Evolutionary conservation across 30 jellyfish, hydroid and myxozoan genomes (phyloP), one percentile per base, ranked within the genome.

Genomic region (Turritopsis rubra): DNA sequence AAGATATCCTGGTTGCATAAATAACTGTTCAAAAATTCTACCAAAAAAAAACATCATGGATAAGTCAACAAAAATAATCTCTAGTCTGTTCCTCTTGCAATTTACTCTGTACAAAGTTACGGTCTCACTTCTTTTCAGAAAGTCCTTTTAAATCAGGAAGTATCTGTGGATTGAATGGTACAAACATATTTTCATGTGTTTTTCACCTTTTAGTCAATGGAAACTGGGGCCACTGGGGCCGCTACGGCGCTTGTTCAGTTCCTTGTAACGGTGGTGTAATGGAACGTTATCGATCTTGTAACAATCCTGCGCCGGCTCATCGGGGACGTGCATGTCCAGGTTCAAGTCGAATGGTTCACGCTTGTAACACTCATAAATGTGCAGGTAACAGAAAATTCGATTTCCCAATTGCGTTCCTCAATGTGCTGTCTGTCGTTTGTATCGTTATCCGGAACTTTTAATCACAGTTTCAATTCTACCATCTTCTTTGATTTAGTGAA

Each of bases 401-500:
- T 41, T n/a, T n/a, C n/a, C n/a, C n/a, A n/a, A n/a, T n/a, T n/a
- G n/a, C n/a, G n/a, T n/a, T n/a, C n/a, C n/a, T n/a, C n/a, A n/a
- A n/a, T n/a, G n/a, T n/a, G n/a, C n/a, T n/a, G n/a, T n/a, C n/a
- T n/a, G n/a, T n/a, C n/a, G n/a, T n/a, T n/a, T n/a, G n/a, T n/a
- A n/a, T n/a, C n/a, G n/a, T n/a, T n/a, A n/a, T n/a, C n/a, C n/a
- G n/a, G n/a, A n/a, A n/a, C n/a, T n/a, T n/a, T n/a, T n/a, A n/a
- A n/a, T n/a, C n/a, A 3, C 60, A 41, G 60, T 41, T 41, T 41
- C 13, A 0, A 26, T 72, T 18, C n/a, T 22, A 17, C 17, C 31
- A 29, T 68, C 21, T 8, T 27, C 8, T 68, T 0, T 68, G 5
- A 28, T 85, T 25, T 85, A 90, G 97, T 90, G 29, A 72, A 90